Conservation (phyloP, 2,888 invertebrate genomes). For the Cantharis lateralis region DNA sequence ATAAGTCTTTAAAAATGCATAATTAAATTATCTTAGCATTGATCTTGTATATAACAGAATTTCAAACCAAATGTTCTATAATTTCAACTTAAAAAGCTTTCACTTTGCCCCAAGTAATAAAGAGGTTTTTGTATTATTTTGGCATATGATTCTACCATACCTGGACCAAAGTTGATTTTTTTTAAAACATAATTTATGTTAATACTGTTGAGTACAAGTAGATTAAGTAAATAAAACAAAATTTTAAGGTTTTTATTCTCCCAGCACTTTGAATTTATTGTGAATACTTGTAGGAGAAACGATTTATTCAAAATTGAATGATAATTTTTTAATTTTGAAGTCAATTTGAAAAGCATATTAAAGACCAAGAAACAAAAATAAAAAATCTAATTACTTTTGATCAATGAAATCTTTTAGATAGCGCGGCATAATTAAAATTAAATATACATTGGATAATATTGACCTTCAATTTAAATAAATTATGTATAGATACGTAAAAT, state of each 20-base stretch:
- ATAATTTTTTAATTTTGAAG: background rate
- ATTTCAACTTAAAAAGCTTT: no score
- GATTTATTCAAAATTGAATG: background rate
- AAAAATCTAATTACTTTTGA: background rate
- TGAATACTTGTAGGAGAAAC: background rate
- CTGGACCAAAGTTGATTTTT: no score
- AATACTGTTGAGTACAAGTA: background rate
- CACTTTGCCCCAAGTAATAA: no score
- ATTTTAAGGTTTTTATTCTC: background rate
- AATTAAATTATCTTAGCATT: no score
- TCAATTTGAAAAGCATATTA: background rate
- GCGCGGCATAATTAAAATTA: background rate
- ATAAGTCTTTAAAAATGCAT: no score
- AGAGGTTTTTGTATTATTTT: no score
- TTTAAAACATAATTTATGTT: no score
- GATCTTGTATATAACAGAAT: no score
- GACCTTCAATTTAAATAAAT: background rate
- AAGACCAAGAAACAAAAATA: background rate
- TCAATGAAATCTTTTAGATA: background rate
- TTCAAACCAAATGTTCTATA: no score
- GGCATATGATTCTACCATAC: no score
- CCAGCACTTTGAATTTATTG: background rate
- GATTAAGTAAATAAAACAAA: background rate
- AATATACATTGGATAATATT: background rate
- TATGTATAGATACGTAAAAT: background rate